Evolutionary conservation across 2,797 vertebrate genomes (phyloP), one percentile per base, ranked within the genome.

Genomic region (Melanotaenia nigrans): DNA sequence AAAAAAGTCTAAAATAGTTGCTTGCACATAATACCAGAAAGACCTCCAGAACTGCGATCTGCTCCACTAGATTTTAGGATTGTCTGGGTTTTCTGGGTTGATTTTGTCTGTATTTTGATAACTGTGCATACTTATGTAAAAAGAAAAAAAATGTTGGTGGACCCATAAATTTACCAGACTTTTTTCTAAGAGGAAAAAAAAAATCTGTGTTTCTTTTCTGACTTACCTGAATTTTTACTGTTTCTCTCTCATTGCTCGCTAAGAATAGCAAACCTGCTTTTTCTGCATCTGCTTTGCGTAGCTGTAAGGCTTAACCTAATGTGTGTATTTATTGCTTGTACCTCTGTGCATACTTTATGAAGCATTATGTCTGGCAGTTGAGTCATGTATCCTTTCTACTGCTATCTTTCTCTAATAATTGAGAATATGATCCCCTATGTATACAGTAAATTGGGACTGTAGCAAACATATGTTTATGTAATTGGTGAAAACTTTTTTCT

Each of bases 271-370:
- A 97, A 96, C 95, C 96, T 95, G 96, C 96, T 96, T 97, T 93
- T 97, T 97, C 96, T 97, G 97, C 97, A 98, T 98, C 97, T 98
- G 97, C 97, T 98, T 99, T 97, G 98, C 96, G 96, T 99, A 99
- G 97, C 98, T 99, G 97, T 99, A 98, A 99, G 97, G 97, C 97
- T 98, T 99, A 98, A 97, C 97, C 96, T 99, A 97, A 99, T 97
- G 97, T 99, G 97, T 99, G 98, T 99, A 99, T 99, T 99, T 99
- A 99, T 99, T 99, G 98, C 98, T 99, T 98, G 98, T 98, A 97
- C 96, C 97, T 98, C 96, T 98, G 97, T 99, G 98, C 96, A 99
- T 98, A 98, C 96, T 97, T 98, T 99, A 99, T 97, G 97, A 98
- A 97, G 96, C 97, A 98, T 99, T 98, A 96, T 96, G 97, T 99